Evolutionary conservation across 2,888 invertebrate species (phyloP).

Genomic region (Xestia sexstrigata): DNA sequence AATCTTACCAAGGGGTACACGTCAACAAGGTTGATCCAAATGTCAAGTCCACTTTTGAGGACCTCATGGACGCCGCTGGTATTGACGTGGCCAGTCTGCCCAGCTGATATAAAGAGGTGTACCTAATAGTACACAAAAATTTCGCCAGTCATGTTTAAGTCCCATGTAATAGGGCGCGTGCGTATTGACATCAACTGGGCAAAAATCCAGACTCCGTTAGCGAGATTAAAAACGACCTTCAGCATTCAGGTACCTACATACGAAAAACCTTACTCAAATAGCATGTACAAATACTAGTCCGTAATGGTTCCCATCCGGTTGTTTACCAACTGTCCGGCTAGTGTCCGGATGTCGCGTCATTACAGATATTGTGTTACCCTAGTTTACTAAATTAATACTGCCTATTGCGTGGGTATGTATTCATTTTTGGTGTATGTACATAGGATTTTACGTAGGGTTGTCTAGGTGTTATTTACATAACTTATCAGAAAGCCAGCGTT

Average conservation of each 20-base stretch:
- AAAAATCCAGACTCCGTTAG: no score
- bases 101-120: background rate
- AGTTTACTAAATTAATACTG: constrained; percentile 61
- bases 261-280: constrained; percentile 35
- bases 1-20: no score
- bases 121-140: background rate
- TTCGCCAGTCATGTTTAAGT: no score
- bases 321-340: constrained; percentile 49
- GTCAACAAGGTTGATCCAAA: no score
- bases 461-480: no score
- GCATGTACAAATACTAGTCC: constrained; percentile 27
- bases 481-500: no score
- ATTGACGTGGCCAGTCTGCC: no score
- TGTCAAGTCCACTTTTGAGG: no score
- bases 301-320: constrained; percentile 55
- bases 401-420: constrained; percentile 24
- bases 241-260: constrained; percentile 1
- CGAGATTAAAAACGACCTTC: background rate
- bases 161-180: no score
- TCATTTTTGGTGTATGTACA: constrained; percentile 22
- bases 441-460: background rate
- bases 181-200: background rate
- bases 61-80: no score
- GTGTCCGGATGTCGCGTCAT: constrained; percentile 40
- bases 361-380: constrained; percentile 53